Conservation (phyloP, 2,888 invertebrate species). For the Lepidocyrtoides sp. region DNA sequence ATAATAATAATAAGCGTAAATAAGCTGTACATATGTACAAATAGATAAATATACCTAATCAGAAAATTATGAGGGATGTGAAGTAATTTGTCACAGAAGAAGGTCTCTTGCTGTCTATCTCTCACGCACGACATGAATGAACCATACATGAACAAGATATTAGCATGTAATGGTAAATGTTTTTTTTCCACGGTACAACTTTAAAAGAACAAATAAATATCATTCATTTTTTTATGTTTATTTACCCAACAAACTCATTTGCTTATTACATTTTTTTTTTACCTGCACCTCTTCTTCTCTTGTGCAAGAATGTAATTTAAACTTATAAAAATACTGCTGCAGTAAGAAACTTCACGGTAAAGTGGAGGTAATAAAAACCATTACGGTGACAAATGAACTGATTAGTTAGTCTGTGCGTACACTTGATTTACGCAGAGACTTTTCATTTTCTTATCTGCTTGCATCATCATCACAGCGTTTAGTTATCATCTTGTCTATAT, state of each 20-base stretch:
- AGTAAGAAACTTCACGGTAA: constrained; percentile 35
- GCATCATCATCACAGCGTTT: no score
- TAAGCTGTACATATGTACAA: constrained; percentile 18
- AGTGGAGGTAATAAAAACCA: constrained; percentile 43
- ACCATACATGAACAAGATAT: neutral
- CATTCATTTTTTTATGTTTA: constrained; percentile 35
- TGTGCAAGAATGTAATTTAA: constrained; percentile 11
- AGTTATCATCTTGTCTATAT: neutral
- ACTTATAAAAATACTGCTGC: neutral
- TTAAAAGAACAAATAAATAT: constrained; percentile 36
- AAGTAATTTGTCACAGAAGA: constrained; percentile 64
- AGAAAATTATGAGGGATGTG: constrained; percentile 55
- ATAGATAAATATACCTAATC: constrained; percentile 53
- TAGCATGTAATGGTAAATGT: constrained; percentile 23
- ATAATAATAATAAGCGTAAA: constrained; percentile 13
- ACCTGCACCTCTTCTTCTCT: constrained; percentile 11
- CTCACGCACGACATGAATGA: constrained; percentile 66
- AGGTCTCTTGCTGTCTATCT: constrained; percentile 46
- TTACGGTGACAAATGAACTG: constrained; percentile 72
- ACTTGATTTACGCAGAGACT: constrained; percentile 27
- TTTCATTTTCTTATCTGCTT: neutral
- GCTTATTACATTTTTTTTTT: neutral
- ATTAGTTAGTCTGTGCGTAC: constrained; percentile 51
- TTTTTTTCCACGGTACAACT: constrained; percentile 21
- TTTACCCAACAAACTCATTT: constrained; percentile 29